Evolutionary conservation across 2,797 vertebrate genomes (phyloP), one percentile per base, ranked within the genome.

Genomic region (Phoxinus dragarum): DNA sequence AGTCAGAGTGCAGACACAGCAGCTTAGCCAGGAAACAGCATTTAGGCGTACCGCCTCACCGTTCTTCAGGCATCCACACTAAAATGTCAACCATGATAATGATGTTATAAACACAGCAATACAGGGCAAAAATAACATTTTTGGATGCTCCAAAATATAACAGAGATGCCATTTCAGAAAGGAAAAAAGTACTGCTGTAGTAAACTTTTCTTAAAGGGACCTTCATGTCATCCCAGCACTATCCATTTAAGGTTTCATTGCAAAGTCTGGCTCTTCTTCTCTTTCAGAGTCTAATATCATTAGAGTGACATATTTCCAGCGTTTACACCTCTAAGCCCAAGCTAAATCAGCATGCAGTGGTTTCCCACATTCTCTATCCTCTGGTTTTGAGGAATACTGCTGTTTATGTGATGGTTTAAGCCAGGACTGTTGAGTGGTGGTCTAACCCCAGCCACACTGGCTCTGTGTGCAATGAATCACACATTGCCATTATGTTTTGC

Each of bases 1-100:
- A 97, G 97, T 97, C 97, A 96, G 94, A 96, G 91, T 94, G 96
- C 95, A 93, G 96, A 97, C 96, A 94, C 96, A 96, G 96, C 96
- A 96, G 94, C 96, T 94, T 92, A 93, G 93, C 86, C 91, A 85
- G 85, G 93, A 89, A 88, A 85, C 82, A 84, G 87, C 80, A 66
- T 84, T 81, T 64, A 27, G 72, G 74, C 23, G 27, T 71, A 59
- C 59, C 52, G n/a, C 83, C 64, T 68, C 52, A 79, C 83, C 34
- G 34, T 87, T 81, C 78, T 64, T 84, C 16, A 84, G 49, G 42
- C 84, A 73, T 72, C 54, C 84, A 47, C 64, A 72, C 66, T 61
- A 44, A 79, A 84, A 79, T 72, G 75, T 84, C 75, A 84, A 38
- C 52, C 5, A 72, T 52, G 5, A 71, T 61, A 71, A 84, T 84